Evolutionary conservation across 2,113 vertebrate genomes (phyloP).

Genomic region (Sminthopsis crassicaudata): DNA sequence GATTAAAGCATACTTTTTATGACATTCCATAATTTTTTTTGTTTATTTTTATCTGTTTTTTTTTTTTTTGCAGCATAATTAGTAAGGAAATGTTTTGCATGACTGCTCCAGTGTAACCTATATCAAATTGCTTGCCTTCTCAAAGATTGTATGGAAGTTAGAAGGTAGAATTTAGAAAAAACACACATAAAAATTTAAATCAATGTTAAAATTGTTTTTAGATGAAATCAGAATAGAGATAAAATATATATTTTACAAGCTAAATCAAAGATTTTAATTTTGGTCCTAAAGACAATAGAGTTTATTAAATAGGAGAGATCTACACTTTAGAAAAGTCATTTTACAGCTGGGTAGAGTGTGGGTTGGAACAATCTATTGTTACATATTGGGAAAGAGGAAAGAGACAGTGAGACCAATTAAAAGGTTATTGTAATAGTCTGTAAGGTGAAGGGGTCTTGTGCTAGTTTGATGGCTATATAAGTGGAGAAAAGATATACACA

Average conservation of each 20-base stretch:
- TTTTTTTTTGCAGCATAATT: background rate
- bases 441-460: background rate
- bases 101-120: background rate
- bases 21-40: background rate
- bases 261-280: background rate
- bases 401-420: background rate
- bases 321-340: background rate
- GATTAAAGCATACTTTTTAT: background rate
- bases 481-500: background rate
- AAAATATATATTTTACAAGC: background rate
- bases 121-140: background rate
- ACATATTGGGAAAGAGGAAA: no score
- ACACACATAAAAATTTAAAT: background rate
- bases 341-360: background rate
- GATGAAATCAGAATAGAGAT: background rate
- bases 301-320: background rate
- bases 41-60: background rate
- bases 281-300: background rate
- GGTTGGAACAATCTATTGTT: no score
- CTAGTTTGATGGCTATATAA: background rate
- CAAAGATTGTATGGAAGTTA: background rate
- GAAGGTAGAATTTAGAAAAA: background rate
- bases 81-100: background rate
- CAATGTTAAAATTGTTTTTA: background rate
- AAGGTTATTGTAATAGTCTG: background rate